Percentiles rank a stretch among this genome's conserved stretches.
phyloP scores from a whole-genome alignment of 2,113 vertebrate genomes.

The Chinchilla lanigera region DNA sequence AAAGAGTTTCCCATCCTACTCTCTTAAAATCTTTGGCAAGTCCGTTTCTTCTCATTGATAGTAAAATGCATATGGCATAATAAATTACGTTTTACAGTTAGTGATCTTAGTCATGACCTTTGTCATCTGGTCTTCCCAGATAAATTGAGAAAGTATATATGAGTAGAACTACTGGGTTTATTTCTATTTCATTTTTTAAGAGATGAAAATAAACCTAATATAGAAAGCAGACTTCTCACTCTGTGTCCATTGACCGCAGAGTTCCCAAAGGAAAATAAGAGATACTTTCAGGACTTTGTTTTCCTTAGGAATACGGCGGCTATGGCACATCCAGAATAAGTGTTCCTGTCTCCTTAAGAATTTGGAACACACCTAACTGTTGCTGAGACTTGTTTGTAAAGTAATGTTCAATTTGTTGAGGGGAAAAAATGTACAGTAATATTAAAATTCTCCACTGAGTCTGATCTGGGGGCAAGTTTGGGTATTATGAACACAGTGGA shows the following conservation, averaged over 20 bases:
- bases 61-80: constrained; percentile 71
- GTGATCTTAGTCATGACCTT: not conserved
- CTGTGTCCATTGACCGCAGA: not conserved
- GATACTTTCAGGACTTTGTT: constrained; percentile 68
- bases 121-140: constrained; percentile 27
- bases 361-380: constrained; percentile 68
- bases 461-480: constrained; percentile 80
- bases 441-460: constrained; percentile 69
- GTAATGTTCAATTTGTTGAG: constrained; percentile 73
- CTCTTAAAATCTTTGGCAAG: constrained; percentile 55
- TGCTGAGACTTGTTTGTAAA: constrained; percentile 77
- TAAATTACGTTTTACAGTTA: constrained; percentile 35
- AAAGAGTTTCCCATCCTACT: constrained; percentile 71
- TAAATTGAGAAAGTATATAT: not conserved
- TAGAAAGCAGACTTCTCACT: constrained; percentile 55
- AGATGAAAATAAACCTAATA: not conserved
- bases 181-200: not conserved
- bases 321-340: constrained; percentile 63
- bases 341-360: constrained; percentile 76
- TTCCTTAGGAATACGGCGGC: constrained; percentile 58
- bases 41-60: constrained; percentile 65
- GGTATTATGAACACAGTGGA: constrained; percentile 44
- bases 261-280: constrained; percentile 62
- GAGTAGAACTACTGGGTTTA: constrained; percentile 47
- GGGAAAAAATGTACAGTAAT: constrained; percentile 61